phyloP scores from a whole-genome alignment of 2,888 invertebrate species.

The Callinectes sapidus region DNA sequence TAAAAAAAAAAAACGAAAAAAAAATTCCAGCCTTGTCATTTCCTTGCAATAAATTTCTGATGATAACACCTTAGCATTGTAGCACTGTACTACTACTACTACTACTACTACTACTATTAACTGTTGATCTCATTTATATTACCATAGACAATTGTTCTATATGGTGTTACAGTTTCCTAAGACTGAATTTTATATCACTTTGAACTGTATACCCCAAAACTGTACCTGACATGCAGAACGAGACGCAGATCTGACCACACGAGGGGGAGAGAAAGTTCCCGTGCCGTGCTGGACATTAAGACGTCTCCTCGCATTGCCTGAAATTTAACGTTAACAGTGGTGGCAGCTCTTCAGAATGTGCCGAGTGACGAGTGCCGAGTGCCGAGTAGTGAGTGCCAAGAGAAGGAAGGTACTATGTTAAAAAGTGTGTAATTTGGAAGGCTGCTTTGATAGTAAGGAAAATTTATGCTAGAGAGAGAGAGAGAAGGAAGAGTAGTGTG shows the following conservation, averaged over 20 bases:
- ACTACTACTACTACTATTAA: too few species aligned
- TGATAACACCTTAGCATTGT: background rate
- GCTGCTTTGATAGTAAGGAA: background rate
- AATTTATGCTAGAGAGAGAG: background rate
- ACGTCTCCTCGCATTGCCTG: background rate
- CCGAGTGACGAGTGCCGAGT: background rate
- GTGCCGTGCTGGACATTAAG: background rate
- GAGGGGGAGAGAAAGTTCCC: background rate
- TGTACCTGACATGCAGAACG: background rate
- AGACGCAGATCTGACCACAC: background rate
- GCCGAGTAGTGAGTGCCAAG: background rate
- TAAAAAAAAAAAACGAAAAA: background rate
- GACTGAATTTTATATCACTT: background rate
- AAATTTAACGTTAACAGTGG: background rate
- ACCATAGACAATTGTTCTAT: background rate
- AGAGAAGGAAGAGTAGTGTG: background rate
- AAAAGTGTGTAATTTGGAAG: too few species aligned
- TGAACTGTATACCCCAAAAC: background rate
- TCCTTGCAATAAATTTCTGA: background rate
- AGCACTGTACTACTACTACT: background rate
- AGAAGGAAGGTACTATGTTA: background rate
- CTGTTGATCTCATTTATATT: slow-evolving; percentile 7
- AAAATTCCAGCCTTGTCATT: background rate
- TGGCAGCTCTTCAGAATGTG: background rate
- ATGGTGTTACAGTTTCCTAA: background rate